Base-by-base conservation (phyloP, 1,140 invertebrate species). In the Pseudachorutes palmiensis region DNA sequence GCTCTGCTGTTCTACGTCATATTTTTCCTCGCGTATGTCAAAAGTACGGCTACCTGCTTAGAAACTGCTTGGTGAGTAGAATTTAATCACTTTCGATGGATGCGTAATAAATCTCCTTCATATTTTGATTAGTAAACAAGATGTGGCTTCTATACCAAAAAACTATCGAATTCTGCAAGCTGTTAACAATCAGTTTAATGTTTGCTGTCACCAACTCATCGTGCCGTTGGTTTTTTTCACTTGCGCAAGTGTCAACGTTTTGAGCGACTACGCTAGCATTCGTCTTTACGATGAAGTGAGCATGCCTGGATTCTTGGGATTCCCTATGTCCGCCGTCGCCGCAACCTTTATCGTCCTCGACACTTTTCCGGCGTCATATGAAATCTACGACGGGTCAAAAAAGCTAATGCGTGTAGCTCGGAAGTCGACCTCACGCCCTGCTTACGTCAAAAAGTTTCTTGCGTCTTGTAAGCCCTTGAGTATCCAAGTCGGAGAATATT, bases 401-500 rank as follows among this genome's bases (percentile, higher is more conserved):
- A 9, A 5, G 5, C 29, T 61, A 9, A 5, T 61, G 5, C 9
- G 30, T 9, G 16, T 9, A 30, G 19, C 32, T 9, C 22, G 12
- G 12, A 2, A 61, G 16, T 5, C 19, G 33, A 32, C 2, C 32
- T 12, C 2, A 30, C 59, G 14, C 19, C 29, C 9, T 5, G 19
- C 9, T 24, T 61, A 61, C 59, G 24, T 31, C 24, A 3, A 9
- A 14, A 61, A 61, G 26, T 61, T 61, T 32, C 9, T 26, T 5
- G 29, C 2, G 9, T 61, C 59, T 9, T 61, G 59, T 29, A 26
- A 36, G 9, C 59, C 59, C 9, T 26, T 61, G 14, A 19, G 5
- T 5, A 29, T 61, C 16, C 59, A 16, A 9, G 59, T 61, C 5
- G 59, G 59, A 36, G 2, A 30, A 30, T 61, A 61, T 61, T 61